These are phyloP conservation scores for Macrophya annulata DNA, from an alignment of 2,888 invertebrate species.

Conservation along the genomic window DNA sequence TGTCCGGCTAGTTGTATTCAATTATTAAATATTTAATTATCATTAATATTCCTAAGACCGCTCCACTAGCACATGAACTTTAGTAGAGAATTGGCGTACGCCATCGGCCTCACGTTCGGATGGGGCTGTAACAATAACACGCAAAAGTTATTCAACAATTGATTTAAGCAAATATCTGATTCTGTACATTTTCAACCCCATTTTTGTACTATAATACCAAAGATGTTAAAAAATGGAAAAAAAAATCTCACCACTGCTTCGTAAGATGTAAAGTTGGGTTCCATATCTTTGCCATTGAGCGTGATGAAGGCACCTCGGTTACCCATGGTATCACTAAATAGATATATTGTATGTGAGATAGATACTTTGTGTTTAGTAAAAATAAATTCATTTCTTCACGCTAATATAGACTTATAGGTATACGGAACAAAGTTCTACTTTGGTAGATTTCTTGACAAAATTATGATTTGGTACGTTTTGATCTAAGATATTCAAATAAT, in stretches of 20 bases:
- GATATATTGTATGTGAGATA: conserved; percentile 59
- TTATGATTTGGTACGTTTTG: too few relatives aligned
- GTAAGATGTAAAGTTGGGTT: conserved; percentile 95
- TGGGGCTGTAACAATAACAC: conserved; percentile 89
- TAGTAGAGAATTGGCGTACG: conserved; percentile 94
- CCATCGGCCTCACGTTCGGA: conserved; percentile 98
- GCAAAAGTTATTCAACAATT: conserved; percentile 58
- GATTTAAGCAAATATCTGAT: conserved; percentile 48
- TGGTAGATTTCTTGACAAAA: neutral
- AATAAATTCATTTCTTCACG: neutral
- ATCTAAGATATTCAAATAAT: too few relatives aligned
- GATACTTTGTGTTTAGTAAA: neutral
- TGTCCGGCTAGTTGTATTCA: conserved; percentile 73
- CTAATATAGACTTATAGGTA: neutral
- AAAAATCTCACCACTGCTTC: conserved; percentile 92
- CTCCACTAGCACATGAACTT: conserved; percentile 87
- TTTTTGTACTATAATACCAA: conserved; percentile 26
- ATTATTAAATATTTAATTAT: conserved; percentile 68
- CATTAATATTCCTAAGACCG: conserved; percentile 67
- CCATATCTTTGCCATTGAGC: conserved; percentile 94
- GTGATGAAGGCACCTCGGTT: conserved; percentile 99
- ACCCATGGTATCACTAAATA: conserved; percentile 97
- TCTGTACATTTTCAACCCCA: neutral
- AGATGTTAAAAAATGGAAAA: conserved; percentile 53
- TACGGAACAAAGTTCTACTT: neutral